Conservation (phyloP, 2,888 invertebrate species). For the Dicyrtoma fusca region DNA sequence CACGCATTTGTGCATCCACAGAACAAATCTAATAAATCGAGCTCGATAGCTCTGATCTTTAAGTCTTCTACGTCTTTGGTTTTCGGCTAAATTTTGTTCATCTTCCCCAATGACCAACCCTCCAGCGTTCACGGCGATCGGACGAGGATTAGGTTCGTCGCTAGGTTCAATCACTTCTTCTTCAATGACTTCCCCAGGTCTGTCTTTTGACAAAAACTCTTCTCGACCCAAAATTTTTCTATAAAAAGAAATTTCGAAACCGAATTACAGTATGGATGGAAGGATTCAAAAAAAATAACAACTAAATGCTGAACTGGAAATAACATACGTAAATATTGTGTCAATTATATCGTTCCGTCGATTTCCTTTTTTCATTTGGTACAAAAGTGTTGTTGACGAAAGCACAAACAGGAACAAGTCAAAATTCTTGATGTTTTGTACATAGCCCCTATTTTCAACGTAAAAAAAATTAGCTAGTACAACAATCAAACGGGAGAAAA, state of each 20-base stretch:
- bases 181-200: conserved; percentile 28
- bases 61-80: conserved; percentile 37
- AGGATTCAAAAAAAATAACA: not conserved
- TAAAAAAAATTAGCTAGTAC: conserved; percentile 6
- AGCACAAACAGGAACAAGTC: conserved; percentile 52
- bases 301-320: not conserved
- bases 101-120: conserved; percentile 44
- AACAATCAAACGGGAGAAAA: too few species aligned
- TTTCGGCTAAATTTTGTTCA: conserved; percentile 40
- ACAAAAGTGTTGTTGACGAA: conserved; percentile 50
- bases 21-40: conserved; percentile 52
- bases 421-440: conserved; percentile 54
- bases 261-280: too few species aligned
- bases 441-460: conserved; percentile 45
- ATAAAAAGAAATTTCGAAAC: conserved; percentile 11
- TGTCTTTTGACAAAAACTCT: conserved; percentile 47
- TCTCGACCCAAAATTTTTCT: conserved; percentile 55
- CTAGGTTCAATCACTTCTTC: conserved; percentile 32
- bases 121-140: conserved; percentile 37
- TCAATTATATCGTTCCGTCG: conserved; percentile 51
- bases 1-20: conserved; percentile 54
- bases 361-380: conserved; percentile 55
- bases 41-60: conserved; percentile 52
- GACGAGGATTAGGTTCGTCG: conserved; percentile 38
- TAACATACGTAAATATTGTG: conserved; percentile 50